Conservation (phyloP, 2,797 vertebrate species). For the Pseudochirops corinnae region DNA sequence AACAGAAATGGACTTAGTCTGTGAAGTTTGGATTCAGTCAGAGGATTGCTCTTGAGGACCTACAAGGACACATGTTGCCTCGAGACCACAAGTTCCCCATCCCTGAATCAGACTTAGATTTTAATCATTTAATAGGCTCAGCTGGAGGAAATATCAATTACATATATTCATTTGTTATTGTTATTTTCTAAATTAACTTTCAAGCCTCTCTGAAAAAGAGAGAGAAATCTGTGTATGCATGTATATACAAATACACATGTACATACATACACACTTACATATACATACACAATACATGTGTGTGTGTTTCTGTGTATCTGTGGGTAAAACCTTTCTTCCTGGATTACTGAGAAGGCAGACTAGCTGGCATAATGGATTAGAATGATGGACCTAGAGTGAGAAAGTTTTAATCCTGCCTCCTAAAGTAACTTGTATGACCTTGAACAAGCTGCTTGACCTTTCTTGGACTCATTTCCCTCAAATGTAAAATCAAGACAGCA, state of each 20-base stretch:
- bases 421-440: neutral
- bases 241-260: too few species aligned
- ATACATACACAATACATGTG: neutral
- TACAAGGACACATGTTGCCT: too few species aligned
- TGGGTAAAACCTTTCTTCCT: neutral
- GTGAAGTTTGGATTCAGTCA: too few species aligned
- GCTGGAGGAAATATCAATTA: neutral
- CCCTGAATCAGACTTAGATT: neutral
- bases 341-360: neutral
- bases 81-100: too few species aligned
- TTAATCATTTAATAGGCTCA: neutral
- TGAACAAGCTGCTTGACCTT: neutral
- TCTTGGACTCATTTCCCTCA: neutral
- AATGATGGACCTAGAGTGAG: neutral
- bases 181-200: neutral
- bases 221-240: too few species aligned
- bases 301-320: neutral
- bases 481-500: neutral
- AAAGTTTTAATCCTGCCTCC: neutral
- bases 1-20: too few species aligned
- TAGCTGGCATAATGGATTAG: neutral
- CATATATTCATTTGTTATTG: neutral
- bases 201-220: neutral
- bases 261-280: neutral
- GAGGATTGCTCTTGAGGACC: too few species aligned